Conservation (phyloP, 2,113 vertebrate species). For the Rhagologus leucostigma region DNA sequence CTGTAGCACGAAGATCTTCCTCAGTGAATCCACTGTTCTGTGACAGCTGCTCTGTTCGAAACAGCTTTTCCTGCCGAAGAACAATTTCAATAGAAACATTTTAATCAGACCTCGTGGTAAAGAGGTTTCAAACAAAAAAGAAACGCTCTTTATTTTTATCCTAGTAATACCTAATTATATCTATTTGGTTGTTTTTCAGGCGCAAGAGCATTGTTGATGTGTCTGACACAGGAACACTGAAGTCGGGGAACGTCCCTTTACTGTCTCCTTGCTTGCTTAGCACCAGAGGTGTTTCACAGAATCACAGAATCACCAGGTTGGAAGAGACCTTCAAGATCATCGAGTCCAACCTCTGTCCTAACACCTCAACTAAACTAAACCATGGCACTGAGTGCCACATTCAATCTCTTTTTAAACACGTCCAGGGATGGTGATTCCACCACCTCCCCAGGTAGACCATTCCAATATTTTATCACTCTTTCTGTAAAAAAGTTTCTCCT, state of each 20-base stretch:
- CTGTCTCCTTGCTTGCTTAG: background rate
- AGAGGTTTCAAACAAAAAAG: background rate
- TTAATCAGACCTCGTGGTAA: background rate
- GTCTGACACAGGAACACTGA: background rate
- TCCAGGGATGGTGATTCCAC: too few relatives aligned
- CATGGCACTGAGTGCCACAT: too few relatives aligned
- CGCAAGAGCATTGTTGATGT: background rate
- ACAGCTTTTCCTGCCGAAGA: background rate
- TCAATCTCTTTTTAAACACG: too few relatives aligned
- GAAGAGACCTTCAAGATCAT: too few relatives aligned
- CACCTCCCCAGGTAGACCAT: too few relatives aligned
- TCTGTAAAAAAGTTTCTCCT: too few relatives aligned
- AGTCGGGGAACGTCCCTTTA: accelerated
- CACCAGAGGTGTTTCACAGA: background rate
- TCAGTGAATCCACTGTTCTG: background rate
- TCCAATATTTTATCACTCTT: too few relatives aligned
- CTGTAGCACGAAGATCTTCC: background rate
- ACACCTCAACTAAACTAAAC: too few relatives aligned
- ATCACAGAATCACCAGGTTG: too few relatives aligned
- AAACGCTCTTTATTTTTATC: background rate
- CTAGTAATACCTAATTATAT: background rate
- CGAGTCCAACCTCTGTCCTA: too few relatives aligned
- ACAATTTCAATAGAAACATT: background rate
- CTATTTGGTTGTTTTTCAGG: background rate
- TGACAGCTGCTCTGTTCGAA: background rate